Conservation (phyloP, 2,888 invertebrate species). For the Megastigmus dorsalis region DNA sequence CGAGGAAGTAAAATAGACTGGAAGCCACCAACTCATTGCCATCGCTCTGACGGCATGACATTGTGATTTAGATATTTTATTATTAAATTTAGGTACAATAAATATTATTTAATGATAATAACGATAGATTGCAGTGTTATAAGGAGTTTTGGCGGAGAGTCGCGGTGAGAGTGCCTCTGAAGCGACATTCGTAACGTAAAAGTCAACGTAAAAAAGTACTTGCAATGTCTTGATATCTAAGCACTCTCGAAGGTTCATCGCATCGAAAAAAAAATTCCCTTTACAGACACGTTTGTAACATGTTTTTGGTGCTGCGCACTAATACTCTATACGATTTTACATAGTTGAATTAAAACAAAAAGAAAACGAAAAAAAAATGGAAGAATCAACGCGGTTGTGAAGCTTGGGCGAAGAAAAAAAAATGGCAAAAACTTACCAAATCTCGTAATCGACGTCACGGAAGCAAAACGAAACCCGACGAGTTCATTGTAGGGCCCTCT, state of each 20-base stretch:
- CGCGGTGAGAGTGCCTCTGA: slow-evolving; percentile 60
- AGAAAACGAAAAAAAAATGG: slow-evolving; percentile 12
- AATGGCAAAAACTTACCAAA: slow-evolving; percentile 1
- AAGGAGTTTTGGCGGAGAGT: slow-evolving; percentile 34
- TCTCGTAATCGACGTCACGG: slow-evolving; percentile 13
- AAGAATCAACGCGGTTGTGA: slow-evolving; percentile 29
- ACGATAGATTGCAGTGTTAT: slow-evolving; percentile 65
- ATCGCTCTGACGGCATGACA: slow-evolving; percentile 62
- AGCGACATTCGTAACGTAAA: slow-evolving; percentile 34
- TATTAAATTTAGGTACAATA: slow-evolving; percentile 70
- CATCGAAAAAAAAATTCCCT: slow-evolving; percentile 33
- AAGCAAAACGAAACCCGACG: slow-evolving; percentile 10
- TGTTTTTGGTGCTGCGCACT: slow-evolving; percentile 53
- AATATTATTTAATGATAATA: slow-evolving; percentile 72
- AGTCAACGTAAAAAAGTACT: slow-evolving; percentile 35
- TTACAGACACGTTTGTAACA: slow-evolving; percentile 39
- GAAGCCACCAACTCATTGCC: slow-evolving; percentile 60
- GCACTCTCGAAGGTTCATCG: slow-evolving; percentile 36
- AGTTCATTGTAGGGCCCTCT: slow-evolving; percentile 1
- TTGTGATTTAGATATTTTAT: slow-evolving; percentile 73
- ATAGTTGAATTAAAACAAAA: slow-evolving; percentile 41
- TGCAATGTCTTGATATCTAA: slow-evolving; percentile 45
- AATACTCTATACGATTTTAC: slow-evolving; percentile 48
- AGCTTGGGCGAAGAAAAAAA: slow-evolving; percentile 1
- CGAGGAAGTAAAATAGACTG: slow-evolving; percentile 60